Evolutionary conservation across 1,140 invertebrate genomes (phyloP).

Genomic region (Drosophila equinoxialis): DNA sequence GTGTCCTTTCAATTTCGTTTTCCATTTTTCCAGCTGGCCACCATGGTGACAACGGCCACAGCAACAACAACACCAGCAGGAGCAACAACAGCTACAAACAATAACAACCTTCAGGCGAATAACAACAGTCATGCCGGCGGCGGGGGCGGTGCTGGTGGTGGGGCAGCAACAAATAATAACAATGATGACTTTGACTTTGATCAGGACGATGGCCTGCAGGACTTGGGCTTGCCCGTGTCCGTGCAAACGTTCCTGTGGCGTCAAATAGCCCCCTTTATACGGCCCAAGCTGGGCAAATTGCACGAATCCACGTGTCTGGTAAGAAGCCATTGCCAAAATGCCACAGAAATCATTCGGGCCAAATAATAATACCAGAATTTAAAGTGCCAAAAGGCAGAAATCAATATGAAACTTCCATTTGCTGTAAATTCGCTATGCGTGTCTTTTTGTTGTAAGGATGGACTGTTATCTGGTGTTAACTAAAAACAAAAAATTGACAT

Average conservation of each 20-base stretch:
- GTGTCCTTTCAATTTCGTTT: slow-evolving; percentile 34
- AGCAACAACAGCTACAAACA: slow-evolving; percentile 58
- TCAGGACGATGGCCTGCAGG: slow-evolving; percentile 86
- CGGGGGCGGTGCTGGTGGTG: slow-evolving; percentile 72
- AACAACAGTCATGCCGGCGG: slow-evolving; percentile 80
- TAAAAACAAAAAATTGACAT: slow-evolving; percentile 46
- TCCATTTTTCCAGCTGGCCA: slow-evolving; percentile 61
- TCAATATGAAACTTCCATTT: slow-evolving; percentile 32
- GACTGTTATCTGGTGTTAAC: slow-evolving; percentile 44
- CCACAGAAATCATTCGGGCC: background rate
- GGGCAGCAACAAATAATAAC: slow-evolving; percentile 56
- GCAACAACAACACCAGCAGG: slow-evolving; percentile 30
- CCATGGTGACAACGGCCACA: slow-evolving; percentile 74
- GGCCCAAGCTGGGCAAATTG: slow-evolving; percentile 96
- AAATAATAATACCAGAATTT: background rate
- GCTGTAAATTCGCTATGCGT: slow-evolving; percentile 79
- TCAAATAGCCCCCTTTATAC: slow-evolving; percentile 96
- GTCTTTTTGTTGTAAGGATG: slow-evolving; percentile 71
- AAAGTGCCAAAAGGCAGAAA: slow-evolving; percentile 18
- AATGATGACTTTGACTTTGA: slow-evolving; percentile 83
- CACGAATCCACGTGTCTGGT: slow-evolving; percentile 99
- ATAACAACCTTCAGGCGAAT: slow-evolving; percentile 70
- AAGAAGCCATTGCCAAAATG: slow-evolving; percentile 80
- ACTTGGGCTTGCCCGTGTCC: slow-evolving; percentile 95
- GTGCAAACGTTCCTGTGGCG: slow-evolving; percentile 99